phyloP scores from a whole-genome alignment of 2,113 vertebrate genomes.

The Apeltes quadracus region DNA sequence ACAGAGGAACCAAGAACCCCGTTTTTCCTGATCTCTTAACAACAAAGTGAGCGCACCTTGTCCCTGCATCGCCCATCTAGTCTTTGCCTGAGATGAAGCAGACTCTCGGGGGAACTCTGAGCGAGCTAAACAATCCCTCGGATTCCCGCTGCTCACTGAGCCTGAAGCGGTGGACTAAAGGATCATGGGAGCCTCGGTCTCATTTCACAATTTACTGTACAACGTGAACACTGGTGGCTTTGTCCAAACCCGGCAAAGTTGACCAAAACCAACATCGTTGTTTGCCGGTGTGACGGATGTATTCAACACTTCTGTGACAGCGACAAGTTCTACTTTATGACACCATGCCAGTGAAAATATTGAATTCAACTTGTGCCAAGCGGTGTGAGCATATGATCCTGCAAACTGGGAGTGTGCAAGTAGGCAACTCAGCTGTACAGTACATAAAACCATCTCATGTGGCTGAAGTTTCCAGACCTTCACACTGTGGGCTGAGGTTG shows the following conservation, averaged over 20 bases:
- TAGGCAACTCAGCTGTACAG: neutral
- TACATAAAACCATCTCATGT: conserved; percentile 34
- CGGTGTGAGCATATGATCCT: neutral
- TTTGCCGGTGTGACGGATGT: neutral
- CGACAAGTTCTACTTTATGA: neutral
- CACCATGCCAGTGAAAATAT: neutral
- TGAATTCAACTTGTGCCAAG: neutral
- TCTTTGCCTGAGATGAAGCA: conserved; percentile 19
- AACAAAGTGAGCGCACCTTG: conserved; percentile 33
- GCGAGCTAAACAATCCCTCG: conserved; percentile 36
- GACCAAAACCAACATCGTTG: neutral
- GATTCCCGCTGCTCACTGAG: conserved; percentile 63
- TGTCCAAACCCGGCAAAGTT: neutral
- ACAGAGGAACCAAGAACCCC: conserved; percentile 34
- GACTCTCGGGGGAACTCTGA: neutral
- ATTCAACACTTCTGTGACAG: rapidly evolving
- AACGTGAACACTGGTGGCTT: neutral
- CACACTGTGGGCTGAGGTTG: conserved; percentile 17
- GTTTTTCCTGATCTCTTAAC: conserved; percentile 36
- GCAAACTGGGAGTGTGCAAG: neutral
- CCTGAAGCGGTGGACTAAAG: neutral
- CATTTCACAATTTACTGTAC: neutral
- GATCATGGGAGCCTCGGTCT: conserved; percentile 36
- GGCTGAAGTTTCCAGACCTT: conserved; percentile 32
- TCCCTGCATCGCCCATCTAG: conserved; percentile 11